Base-by-base conservation (phyloP, 2,888 invertebrate species). In the Epicampocera succincta region DNA sequence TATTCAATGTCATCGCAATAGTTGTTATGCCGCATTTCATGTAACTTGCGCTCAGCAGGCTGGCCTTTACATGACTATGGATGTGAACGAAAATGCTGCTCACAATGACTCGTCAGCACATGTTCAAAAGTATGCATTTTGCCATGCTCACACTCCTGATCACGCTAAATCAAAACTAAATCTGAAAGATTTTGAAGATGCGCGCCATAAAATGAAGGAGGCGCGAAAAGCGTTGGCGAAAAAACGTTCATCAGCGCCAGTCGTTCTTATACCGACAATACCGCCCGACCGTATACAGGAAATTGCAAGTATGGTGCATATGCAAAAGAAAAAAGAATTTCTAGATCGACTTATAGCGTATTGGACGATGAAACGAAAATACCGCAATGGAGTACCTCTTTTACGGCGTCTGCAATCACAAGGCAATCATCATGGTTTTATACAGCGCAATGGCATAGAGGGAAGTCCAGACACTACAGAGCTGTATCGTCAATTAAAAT, bases 31-130 rank as follows among this genome's bases (percentile, higher is more conserved):
- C 9, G 99, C 99, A 0, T 99, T 99, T 92, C 99, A 99, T 90
- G 99, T 99, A 3, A 99, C 99, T 0, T 99, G 99, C 91, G 99
- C 99, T 0, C 98, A 99, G 90, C 97, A 97, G 89, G 98, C 98
- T 25, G 93, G 94, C 0, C 92, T 99, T 0, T 96, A 96, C 88
- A 98, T 98, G 98, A 96, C 97, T 88, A 98, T 99, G 95, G 97
- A 98, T 88, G 60, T 82, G 15, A 98, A 98, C 0, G 96, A 98
- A 0, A 93, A 94, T 86, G 89, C 90, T 68, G 90, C 88, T 38
- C 89, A 92, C 66, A 94, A 94, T 87, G 93, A 94, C 63, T 92
- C 93, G 76, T 95, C 96, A 0, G 95, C 97, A 84, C 93, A 96
- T 73, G 97, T 99, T 0, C 96, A 98, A 87, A 99, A 99, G 90